phyloP scores from a whole-genome alignment of 1,140 invertebrate genomes.

The Sesamia nonagrioides region DNA sequence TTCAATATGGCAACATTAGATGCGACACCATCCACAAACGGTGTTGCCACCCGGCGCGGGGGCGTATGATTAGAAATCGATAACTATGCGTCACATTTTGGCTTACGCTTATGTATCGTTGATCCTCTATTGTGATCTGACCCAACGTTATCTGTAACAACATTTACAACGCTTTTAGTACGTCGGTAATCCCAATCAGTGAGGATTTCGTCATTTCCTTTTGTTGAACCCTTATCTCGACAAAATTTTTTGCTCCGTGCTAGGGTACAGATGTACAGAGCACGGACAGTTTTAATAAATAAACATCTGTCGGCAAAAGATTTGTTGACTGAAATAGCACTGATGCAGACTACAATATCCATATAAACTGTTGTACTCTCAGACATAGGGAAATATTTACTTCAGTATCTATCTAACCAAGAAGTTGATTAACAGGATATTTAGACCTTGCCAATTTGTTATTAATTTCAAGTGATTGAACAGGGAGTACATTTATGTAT shows the following conservation, averaged over 20 bases:
- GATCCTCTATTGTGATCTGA: slow-evolving; percentile 75
- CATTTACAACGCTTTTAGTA: slow-evolving; percentile 71
- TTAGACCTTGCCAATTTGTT: neutral
- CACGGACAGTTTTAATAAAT: slow-evolving; percentile 47
- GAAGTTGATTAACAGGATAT: slow-evolving; percentile 17
- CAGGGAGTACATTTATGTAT: neutral
- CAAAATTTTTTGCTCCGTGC: slow-evolving; percentile 58
- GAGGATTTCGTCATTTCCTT: slow-evolving; percentile 77
- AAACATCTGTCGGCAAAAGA: slow-evolving; percentile 56
- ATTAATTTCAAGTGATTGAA: neutral
- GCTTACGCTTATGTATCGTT: slow-evolving; percentile 73
- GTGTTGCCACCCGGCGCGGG: slow-evolving; percentile 55
- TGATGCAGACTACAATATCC: neutral
- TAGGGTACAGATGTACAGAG: slow-evolving; percentile 11
- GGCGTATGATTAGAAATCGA: slow-evolving; percentile 83
- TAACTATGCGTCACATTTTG: slow-evolving; percentile 78
- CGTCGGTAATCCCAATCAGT: slow-evolving; percentile 77
- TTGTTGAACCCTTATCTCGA: slow-evolving; percentile 62
- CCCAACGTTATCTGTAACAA: slow-evolving; percentile 77
- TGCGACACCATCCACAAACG: slow-evolving; percentile 33
- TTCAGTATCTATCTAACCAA: neutral
- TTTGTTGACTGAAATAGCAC: slow-evolving; percentile 43
- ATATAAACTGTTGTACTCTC: neutral
- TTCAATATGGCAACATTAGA: slow-evolving; percentile 43
- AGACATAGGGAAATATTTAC: neutral